phyloP scores from a whole-genome alignment of 2,888 invertebrate genomes.

The Trypoxylon attenuatum region DNA sequence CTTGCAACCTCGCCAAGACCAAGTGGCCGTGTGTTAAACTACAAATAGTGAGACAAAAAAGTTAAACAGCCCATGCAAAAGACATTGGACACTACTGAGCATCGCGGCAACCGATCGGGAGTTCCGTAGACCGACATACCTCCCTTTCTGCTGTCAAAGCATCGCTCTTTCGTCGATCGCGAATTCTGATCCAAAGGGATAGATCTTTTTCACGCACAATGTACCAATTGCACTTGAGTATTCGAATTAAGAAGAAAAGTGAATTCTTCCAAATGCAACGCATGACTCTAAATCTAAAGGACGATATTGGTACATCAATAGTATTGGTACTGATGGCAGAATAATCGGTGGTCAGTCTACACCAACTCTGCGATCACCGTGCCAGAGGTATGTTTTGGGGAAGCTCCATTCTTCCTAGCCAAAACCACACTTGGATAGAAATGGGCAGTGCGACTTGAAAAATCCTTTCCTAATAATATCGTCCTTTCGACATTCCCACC shows the following conservation, averaged over 20 bases:
- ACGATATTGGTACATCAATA: not conserved
- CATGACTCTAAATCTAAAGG: too few relatives aligned
- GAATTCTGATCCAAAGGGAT: too few relatives aligned
- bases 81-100: slow-evolving; percentile 64
- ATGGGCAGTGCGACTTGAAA: slow-evolving; percentile 36
- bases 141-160: too few relatives aligned
- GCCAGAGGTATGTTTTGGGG: slow-evolving; percentile 73
- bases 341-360: slow-evolving; percentile 45
- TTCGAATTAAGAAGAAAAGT: not conserved
- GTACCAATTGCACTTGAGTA: not conserved
- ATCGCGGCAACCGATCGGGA: slow-evolving; percentile 56
- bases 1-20: slow-evolving; percentile 64
- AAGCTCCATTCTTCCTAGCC: slow-evolving; percentile 71
- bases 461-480: not conserved
- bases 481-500: not conserved
- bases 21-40: slow-evolving; percentile 67
- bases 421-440: slow-evolving; percentile 64
- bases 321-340: not conserved
- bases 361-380: slow-evolving; percentile 60
- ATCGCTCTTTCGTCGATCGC: too few relatives aligned
- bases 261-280: too few relatives aligned
- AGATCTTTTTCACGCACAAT: too few relatives aligned
- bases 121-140: slow-evolving; percentile 54
- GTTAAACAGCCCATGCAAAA: slow-evolving; percentile 69
- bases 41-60: slow-evolving; percentile 66